Evolutionary conservation across 2,888 invertebrate genomes (phyloP), one percentile per base, ranked within the genome.

Genomic region (Drosophila merina): DNA sequence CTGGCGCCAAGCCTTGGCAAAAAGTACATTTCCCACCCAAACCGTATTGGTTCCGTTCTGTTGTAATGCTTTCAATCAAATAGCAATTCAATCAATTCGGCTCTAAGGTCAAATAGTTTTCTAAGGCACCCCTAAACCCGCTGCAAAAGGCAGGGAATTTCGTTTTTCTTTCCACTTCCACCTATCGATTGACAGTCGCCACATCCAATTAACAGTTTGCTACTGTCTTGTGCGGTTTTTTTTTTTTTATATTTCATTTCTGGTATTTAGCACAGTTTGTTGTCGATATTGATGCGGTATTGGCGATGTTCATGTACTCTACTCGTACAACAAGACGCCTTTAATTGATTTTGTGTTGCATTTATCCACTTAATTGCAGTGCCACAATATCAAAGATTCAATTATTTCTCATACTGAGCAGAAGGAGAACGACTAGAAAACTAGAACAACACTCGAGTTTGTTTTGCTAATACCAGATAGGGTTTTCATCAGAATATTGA

Each of bases 191-290:
- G 64, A 50, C 74, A 68, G 74, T 51, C 70, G 57, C 57, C 71
- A 73, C 71, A 71, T 71, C 74, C 74, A 73, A 72, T 72, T 73
- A 72, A 74, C 74, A 74, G 68, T 42, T 52, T 42, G 58, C 56
- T 31, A 26, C 59, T 38, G 45, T 58, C 44, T 57, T 57, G 50
- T 73, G 73, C 56, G 66, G 52, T 51, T 74, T 55, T 38, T 40
- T 74, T 55, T 38, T 40, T 12, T 20, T 20, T 50, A 5, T 50
- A 42, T 45, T 49, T 72, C 69, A 49, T 69, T 72, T 69, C 70
- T 74, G 52, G 42, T 56, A 69, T 68, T 71, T 59, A 57, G 68
- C 69, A 68, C 74, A 72, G 66, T 70, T 63, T 72, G 54, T 55
- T 31, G 63, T 64, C 60, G 60, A 60, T 60, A 60, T 30, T 12